These are phyloP conservation scores for Physeter macrocephalus DNA, from an alignment of 2,113 vertebrate genomes.

Conservation along the genomic window DNA sequence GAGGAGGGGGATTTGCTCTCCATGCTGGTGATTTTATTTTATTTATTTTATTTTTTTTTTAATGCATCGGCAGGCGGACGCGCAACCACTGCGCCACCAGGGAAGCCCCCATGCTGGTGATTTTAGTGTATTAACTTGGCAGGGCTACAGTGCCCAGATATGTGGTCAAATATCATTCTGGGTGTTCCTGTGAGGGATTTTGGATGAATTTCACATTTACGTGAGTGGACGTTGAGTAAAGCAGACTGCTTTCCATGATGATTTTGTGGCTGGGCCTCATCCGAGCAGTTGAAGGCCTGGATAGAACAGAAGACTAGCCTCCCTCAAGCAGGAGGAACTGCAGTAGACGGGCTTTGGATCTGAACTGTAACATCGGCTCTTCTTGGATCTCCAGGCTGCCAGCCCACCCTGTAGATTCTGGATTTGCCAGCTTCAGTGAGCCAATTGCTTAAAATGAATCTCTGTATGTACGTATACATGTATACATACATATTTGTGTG, in stretches of 20 bases:
- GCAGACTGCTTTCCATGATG: not conserved
- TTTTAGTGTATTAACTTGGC: not conserved
- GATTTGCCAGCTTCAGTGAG: not conserved
- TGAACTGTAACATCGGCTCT: not conserved
- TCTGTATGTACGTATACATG: not conserved
- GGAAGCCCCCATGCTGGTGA: not conserved
- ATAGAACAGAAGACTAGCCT: not conserved
- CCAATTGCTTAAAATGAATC: not conserved
- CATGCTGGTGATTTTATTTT: not conserved
- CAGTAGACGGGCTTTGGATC: not conserved
- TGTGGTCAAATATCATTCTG: not conserved
- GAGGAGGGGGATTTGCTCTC: not conserved
- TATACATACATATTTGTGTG: not conserved
- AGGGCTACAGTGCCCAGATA: not conserved
- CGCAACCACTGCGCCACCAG: too few relatives aligned
- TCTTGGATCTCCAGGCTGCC: not conserved
- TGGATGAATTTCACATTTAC: not conserved
- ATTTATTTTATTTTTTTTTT: too few relatives aligned
- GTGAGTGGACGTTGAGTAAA: not conserved
- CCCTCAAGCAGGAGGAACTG: not conserved
- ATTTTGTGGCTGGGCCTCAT: not conserved
- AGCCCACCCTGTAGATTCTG: not conserved
- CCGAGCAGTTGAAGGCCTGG: not conserved
- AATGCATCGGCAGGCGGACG: too few relatives aligned
- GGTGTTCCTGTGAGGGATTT: not conserved